Evolutionary conservation across 2,797 vertebrate species (phyloP).

Genomic region (Ambastaia sidthimunki): DNA sequence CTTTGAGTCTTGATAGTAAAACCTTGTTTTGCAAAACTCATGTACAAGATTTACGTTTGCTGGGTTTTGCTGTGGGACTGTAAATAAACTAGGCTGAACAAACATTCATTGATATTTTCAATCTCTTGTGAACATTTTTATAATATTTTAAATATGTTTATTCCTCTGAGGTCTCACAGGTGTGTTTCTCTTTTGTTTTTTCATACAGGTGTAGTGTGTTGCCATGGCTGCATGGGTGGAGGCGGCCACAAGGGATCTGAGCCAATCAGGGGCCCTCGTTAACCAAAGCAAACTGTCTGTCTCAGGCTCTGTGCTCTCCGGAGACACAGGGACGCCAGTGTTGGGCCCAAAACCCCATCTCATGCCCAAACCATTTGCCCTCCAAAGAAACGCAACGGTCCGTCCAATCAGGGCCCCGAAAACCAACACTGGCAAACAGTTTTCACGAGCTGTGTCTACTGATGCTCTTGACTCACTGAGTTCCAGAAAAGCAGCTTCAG

Average conservation of each 20-base stretch:
- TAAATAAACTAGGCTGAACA: too few relatives aligned
- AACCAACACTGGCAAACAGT: background rate
- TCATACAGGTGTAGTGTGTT: slow-evolving; percentile 53
- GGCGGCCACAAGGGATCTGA: slow-evolving; percentile 60
- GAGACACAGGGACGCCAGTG: slow-evolving; percentile 55
- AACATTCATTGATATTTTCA: background rate
- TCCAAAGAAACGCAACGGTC: slow-evolving; percentile 72
- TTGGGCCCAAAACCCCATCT: slow-evolving; percentile 76
- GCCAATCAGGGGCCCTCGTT: slow-evolving; percentile 53
- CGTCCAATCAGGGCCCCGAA: slow-evolving; percentile 68
- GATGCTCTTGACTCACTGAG: background rate
- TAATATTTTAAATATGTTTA: background rate
- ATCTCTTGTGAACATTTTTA: background rate
- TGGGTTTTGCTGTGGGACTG: too few relatives aligned
- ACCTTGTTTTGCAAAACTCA: too few relatives aligned
- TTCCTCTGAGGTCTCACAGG: background rate
- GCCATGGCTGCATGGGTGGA: slow-evolving; percentile 67
- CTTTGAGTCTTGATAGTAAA: too few relatives aligned
- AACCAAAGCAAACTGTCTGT: slow-evolving; percentile 50
- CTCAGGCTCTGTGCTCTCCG: slow-evolving; percentile 2
- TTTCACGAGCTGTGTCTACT: slow-evolving; percentile 2
- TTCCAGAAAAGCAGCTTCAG: background rate
- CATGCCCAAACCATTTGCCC: slow-evolving; percentile 85
- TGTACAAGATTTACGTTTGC: too few relatives aligned
- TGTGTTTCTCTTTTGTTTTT: slow-evolving; percentile 22